Conservation (phyloP, 2,888 invertebrate species). For the Eutolmus rufibarbis region DNA sequence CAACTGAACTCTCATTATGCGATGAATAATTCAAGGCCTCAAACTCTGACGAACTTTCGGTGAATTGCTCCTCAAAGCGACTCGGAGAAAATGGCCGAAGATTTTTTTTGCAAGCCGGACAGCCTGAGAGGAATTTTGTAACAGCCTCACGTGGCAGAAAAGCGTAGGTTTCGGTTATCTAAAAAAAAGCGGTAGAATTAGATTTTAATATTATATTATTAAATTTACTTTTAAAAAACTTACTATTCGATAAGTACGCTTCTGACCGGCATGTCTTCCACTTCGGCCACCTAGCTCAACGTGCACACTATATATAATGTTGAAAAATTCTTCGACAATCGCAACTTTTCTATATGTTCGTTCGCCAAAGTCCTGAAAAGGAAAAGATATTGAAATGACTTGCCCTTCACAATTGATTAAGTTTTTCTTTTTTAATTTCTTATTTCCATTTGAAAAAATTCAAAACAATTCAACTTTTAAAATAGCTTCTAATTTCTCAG, state of each 20-base stretch:
- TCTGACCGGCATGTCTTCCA: constrained; percentile 97
- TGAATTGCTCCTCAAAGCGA: constrained; percentile 54
- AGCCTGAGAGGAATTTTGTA: constrained; percentile 92
- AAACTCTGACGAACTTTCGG: constrained; percentile 61
- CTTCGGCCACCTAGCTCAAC: constrained; percentile 91
- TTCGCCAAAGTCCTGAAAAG: constrained; percentile 75
- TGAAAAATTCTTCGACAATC: constrained; percentile 96
- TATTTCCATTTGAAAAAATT: neutral
- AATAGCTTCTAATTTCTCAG: too few relatives aligned
- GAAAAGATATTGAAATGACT: neutral
- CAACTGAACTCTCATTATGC: constrained; percentile 58
- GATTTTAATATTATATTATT: neutral
- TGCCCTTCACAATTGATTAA: neutral
- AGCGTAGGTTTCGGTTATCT: constrained; percentile 97
- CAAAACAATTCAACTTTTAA: too few relatives aligned
- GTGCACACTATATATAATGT: constrained; percentile 95
- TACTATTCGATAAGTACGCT: constrained; percentile 94
- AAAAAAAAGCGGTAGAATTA: constrained; percentile 58
- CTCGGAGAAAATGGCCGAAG: constrained; percentile 59
- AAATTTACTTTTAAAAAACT: constrained; percentile 49
- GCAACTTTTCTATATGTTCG: constrained; percentile 90
- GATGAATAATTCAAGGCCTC: constrained; percentile 58
- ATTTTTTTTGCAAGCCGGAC: constrained; percentile 79
- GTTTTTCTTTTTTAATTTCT: neutral
- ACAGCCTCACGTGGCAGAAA: constrained; percentile 96